Percentiles rank a stretch among this genome's conserved stretches.
These are phyloP conservation scores for Rostratula benghalensis DNA, from an alignment of 2,113 vertebrate species.

Conservation along the genomic window DNA sequence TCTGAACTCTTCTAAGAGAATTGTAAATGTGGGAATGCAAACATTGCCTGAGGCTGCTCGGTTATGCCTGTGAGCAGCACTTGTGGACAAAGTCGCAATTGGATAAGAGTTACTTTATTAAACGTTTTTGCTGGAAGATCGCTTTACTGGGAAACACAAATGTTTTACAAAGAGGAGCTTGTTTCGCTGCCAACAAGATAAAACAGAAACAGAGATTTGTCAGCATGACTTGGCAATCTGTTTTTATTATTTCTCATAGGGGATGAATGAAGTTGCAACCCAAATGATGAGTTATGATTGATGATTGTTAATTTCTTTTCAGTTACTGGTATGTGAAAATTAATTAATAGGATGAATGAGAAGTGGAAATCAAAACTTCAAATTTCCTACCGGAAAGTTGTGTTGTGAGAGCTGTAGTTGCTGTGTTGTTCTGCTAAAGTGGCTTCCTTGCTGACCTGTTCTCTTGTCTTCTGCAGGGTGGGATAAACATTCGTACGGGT, in stretches of 20 bases:
- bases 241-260: neutral
- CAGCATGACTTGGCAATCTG: neutral
- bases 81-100: neutral
- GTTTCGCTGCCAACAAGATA: neutral
- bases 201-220: neutral
- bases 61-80: neutral
- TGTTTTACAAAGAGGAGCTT: neutral
- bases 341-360: neutral
- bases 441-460: neutral
- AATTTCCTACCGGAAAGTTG: neutral
- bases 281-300: neutral
- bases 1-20: neutral
- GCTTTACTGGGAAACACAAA: neutral
- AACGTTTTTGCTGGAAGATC: neutral
- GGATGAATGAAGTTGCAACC: neutral
- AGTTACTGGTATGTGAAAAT: neutral
- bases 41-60: neutral
- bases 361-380: neutral
- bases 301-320: neutral
- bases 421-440: fast-evolving
- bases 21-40: neutral
- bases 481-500: slow-evolving; percentile 99
- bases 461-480: slow-evolving; percentile 79
- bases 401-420: neutral
- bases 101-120: neutral